A percentile compares a stretch with the other conserved stretches of the same genome.
Evolutionary conservation across 2,113 vertebrate genomes (phyloP).

Genomic region (Centropus bengalensis): DNA sequence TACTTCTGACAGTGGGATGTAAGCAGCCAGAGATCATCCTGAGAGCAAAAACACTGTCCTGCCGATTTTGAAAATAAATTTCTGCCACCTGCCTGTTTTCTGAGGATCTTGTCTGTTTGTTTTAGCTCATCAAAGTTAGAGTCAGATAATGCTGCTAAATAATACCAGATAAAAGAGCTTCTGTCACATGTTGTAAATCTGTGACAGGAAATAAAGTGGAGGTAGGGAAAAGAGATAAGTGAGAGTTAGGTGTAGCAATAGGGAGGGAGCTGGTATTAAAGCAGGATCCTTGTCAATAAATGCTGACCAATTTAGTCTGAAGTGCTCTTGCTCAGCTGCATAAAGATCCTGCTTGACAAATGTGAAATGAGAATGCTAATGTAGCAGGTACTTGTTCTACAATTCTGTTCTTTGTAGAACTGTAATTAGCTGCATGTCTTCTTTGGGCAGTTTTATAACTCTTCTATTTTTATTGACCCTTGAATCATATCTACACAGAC

Average conservation of each 20-base stretch:
- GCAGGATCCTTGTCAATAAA: not conserved
- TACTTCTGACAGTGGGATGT: not conserved
- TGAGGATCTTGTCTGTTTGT: not conserved
- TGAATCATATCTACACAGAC: not conserved
- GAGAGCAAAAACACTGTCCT: not conserved
- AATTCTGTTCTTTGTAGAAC: not conserved
- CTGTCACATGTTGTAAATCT: not conserved
- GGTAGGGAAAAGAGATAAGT: not conserved
- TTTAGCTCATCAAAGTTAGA: not conserved
- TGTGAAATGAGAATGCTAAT: conserved; percentile 17
- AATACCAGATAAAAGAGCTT: not conserved
- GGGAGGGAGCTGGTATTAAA: not conserved
- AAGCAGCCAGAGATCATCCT: not conserved
- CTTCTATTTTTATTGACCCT: conserved; percentile 27
- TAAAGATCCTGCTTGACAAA: not conserved
- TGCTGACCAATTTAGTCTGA: conserved; percentile 5
- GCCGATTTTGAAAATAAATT: not conserved
- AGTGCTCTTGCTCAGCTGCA: not conserved
- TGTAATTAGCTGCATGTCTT: not conserved
- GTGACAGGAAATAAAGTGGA: not conserved
- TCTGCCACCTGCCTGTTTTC: not conserved
- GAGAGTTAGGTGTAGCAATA: not conserved
- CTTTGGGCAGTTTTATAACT: not conserved
- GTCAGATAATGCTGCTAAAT: not conserved
- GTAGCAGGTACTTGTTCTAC: conserved; percentile 5